A percentile compares a stretch with the other conserved stretches of the same genome.
Evolutionary conservation across 92 coral and sea anemone genomes (phyloP).

Genomic region (Pocillopora meandrina): DNA sequence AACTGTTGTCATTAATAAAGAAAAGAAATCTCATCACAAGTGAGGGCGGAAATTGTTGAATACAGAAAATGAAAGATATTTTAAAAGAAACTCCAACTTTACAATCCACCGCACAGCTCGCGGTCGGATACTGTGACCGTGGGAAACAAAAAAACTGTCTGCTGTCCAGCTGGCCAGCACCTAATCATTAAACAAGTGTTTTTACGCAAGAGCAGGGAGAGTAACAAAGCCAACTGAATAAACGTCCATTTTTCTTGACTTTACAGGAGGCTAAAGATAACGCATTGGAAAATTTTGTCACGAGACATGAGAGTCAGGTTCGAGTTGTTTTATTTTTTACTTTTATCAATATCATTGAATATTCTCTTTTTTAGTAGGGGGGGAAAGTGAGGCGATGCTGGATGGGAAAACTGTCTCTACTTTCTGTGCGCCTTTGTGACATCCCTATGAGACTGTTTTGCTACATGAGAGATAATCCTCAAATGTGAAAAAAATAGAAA

Average conservation of each 20-base stretch:
- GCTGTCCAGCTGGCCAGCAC: not conserved
- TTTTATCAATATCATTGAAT: not conserved
- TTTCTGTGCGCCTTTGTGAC: no score
- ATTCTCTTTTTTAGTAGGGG: not conserved
- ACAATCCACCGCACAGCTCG: not conserved
- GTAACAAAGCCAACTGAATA: not conserved
- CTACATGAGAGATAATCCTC: no score
- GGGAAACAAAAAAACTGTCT: not conserved
- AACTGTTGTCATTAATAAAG: no score
- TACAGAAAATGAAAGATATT: not conserved
- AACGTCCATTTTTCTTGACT: not conserved
- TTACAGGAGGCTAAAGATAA: slow-evolving; percentile 4
- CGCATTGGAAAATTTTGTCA: slow-evolving; percentile 7
- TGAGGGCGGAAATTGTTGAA: no score
- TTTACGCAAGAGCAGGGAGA: not conserved
- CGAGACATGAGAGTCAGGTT: slow-evolving; percentile 23
- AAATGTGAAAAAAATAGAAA: no score
- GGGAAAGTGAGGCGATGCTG: no score
- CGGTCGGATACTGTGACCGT: not conserved
- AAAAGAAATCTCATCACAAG: no score
- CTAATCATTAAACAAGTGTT: not conserved
- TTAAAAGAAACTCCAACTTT: not conserved
- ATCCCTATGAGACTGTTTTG: no score
- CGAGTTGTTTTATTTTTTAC: not conserved
- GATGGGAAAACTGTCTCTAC: no score